These are phyloP conservation scores for Ormyrus labotus DNA, from an alignment of 2,888 invertebrate genomes.

Conservation along the genomic window DNA sequence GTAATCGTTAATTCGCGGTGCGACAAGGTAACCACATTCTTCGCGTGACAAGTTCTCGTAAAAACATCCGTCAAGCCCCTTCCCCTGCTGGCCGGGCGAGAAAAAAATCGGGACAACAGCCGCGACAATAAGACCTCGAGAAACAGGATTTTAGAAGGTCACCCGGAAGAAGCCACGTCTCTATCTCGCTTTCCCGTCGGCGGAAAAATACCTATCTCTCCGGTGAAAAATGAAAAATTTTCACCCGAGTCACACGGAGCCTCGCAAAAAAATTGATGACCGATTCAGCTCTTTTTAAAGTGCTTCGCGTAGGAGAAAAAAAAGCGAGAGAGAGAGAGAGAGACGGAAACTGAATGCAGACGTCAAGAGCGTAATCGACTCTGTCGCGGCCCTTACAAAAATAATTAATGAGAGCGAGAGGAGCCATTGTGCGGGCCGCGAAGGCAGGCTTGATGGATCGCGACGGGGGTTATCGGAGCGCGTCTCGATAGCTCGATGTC, in stretches of 20 bases:
- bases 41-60: background rate
- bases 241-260: constrained; percentile 14
- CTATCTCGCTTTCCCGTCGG: background rate
- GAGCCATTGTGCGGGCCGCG: constrained; percentile 17
- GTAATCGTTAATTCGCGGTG: background rate
- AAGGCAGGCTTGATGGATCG: constrained; percentile 59
- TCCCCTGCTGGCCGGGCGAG: background rate
- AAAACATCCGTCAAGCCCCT: constrained; percentile 1
- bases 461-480: constrained; percentile 58
- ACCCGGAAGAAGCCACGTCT: constrained; percentile 21
- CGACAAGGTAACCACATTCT: background rate
- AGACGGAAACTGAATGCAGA: constrained; percentile 34
- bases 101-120: background rate
- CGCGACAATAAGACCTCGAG: too few relatives aligned
- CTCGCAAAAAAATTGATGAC: constrained; percentile 32
- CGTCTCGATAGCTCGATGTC: constrained; percentile 55
- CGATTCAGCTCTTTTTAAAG: constrained; percentile 44
- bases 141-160: constrained; percentile 23
- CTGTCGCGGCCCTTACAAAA: constrained; percentile 46
- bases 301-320: background rate
- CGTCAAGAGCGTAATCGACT: constrained; percentile 50
- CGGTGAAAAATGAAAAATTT: constrained; percentile 46
- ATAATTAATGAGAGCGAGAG: constrained; percentile 56
- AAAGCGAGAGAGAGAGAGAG: too few relatives aligned
- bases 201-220: constrained; percentile 4